Evolutionary conservation across 2,888 invertebrate genomes (phyloP).

Genomic region (Dusona sp.): DNA sequence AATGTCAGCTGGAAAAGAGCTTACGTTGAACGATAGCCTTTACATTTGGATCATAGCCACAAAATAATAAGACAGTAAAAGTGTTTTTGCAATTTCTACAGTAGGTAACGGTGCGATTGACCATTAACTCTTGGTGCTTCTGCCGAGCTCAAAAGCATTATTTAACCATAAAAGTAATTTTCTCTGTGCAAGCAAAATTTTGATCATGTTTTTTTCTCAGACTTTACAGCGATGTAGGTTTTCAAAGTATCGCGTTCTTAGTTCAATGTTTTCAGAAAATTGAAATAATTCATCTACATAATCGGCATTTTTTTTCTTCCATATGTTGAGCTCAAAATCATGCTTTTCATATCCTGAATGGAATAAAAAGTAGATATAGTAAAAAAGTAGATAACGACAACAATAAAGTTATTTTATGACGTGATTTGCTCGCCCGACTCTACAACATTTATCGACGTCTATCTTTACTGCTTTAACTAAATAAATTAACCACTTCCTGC

Average conservation of each 20-base stretch:
- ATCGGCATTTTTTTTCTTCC: no score
- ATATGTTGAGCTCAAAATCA: background rate
- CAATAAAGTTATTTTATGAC: constrained; percentile 1
- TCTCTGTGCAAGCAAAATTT: background rate
- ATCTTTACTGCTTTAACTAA: constrained; percentile 19
- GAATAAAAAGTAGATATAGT: background rate
- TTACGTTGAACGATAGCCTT: constrained; percentile 7
- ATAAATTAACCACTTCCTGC: constrained; percentile 27
- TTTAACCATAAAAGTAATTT: background rate
- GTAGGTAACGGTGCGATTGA: background rate
- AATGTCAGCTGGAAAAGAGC: background rate
- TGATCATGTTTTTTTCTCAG: background rate
- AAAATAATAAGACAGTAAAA: constrained; percentile 46
- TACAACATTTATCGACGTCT: background rate
- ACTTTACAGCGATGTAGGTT: background rate
- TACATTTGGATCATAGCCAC: constrained; percentile 60
- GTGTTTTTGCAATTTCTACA: background rate
- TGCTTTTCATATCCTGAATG: background rate
- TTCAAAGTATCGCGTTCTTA: background rate
- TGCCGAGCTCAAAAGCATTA: background rate
- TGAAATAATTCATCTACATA: no score
- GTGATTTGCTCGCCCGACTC: constrained; percentile 18
- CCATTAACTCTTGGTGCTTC: background rate
- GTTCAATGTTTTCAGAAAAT: background rate
- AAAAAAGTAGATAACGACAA: no score